These are phyloP conservation scores for Sphaerophoria rueppellii DNA, from an alignment of 2,888 invertebrate genomes.

Conservation along the genomic window DNA sequence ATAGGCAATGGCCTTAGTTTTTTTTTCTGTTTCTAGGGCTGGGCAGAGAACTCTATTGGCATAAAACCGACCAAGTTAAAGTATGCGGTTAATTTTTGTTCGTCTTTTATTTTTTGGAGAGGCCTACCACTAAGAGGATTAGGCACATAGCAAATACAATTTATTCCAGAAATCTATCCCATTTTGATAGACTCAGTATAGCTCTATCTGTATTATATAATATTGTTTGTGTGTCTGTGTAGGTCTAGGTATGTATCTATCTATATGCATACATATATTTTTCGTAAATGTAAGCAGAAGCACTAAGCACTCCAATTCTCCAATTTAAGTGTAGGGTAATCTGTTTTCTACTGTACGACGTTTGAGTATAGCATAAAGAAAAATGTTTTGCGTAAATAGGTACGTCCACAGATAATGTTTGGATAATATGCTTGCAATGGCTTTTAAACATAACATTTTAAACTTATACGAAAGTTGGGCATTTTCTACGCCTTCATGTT, in stretches of 20 bases:
- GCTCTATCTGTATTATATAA: neutral
- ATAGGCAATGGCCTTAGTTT: neutral
- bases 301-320: too few relatives aligned
- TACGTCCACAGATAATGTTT: too few relatives aligned
- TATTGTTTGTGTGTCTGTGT: neutral
- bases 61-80: conserved; percentile 1
- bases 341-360: too few relatives aligned
- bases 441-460: too few relatives aligned
- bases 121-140: conserved; percentile 35
- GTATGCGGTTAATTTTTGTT: conserved; percentile 3
- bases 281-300: too few relatives aligned
- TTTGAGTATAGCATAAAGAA: too few relatives aligned
- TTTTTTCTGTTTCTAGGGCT: neutral
- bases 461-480: too few relatives aligned
- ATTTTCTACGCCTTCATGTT: too few relatives aligned
- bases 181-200: neutral
- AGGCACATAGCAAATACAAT: conserved; percentile 41
- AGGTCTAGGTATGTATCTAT: neutral
- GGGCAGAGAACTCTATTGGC: conserved; percentile 12
- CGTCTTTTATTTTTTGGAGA: conserved; percentile 23
- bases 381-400: too few relatives aligned
- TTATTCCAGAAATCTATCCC: conserved; percentile 31
- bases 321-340: too few relatives aligned
- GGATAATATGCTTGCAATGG: too few relatives aligned
- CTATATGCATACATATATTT: neutral